Percentiles rank a stretch among this genome's conserved stretches.
Evolutionary conservation across 2,797 vertebrate species (phyloP).

Genomic region (Malurus leucopterus): DNA sequence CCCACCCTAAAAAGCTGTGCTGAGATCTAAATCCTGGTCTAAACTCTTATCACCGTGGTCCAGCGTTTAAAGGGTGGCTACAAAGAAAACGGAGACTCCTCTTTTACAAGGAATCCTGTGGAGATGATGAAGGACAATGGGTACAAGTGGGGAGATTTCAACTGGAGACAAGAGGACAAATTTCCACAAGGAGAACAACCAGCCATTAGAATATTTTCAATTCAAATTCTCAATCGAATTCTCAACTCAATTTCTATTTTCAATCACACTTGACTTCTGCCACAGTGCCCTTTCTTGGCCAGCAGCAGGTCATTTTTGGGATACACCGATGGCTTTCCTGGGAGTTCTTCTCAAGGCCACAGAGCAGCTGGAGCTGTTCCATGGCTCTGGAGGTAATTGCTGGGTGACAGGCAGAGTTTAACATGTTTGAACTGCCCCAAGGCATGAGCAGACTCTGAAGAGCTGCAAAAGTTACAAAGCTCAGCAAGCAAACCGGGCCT

Average conservation of each 20-base stretch:
- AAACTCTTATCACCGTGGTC: neutral
- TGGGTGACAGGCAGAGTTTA: constrained; percentile 18
- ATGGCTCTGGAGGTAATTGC: neutral
- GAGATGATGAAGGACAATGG: accelerated
- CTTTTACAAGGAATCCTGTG: neutral
- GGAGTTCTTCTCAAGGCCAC: accelerated
- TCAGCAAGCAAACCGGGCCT: neutral
- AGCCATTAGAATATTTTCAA: neutral
- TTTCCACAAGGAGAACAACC: neutral
- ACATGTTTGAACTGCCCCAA: neutral
- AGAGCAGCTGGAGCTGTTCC: neutral
- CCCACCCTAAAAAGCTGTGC: neutral
- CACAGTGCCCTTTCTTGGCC: neutral
- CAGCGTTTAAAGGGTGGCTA: neutral
- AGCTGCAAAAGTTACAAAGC: constrained; percentile 13
- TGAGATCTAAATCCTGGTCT: neutral
- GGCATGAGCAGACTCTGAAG: neutral
- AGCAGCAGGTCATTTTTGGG: neutral
- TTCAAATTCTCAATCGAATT: neutral
- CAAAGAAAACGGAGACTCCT: neutral
- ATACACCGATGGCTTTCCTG: neutral
- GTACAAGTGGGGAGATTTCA: neutral
- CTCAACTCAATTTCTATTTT: neutral
- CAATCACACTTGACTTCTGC: neutral
- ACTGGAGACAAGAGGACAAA: neutral